A percentile compares a stretch with the other conserved stretches of the same genome.
Evolutionary conservation across 2,888 invertebrate species (phyloP).

Genomic region (Luperina nickerlii): DNA sequence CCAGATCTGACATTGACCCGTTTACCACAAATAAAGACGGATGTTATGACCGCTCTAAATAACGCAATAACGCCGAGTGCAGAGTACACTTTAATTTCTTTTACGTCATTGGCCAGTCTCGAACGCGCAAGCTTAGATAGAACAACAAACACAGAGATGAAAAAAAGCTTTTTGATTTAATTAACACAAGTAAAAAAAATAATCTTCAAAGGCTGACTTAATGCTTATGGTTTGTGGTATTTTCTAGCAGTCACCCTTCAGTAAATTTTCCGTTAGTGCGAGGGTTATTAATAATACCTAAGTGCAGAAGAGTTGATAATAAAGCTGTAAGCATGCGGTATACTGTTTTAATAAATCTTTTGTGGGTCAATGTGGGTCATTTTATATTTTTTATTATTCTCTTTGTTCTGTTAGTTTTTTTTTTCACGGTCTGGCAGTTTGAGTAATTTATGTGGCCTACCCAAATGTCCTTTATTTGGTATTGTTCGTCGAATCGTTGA

Average conservation of each 20-base stretch:
- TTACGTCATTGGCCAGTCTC: constrained; percentile 43
- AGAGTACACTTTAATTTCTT: constrained; percentile 44
- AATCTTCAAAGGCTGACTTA: background rate
- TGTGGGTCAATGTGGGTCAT: no score
- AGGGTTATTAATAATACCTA: background rate
- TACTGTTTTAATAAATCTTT: background rate
- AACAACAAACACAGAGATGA: constrained; percentile 2
- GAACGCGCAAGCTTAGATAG: background rate
- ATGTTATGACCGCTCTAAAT: constrained; percentile 58
- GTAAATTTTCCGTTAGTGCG: background rate
- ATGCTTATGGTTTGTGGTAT: background rate
- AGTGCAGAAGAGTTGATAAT: background rate
- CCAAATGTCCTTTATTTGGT: no score
- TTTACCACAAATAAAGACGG: constrained; percentile 61
- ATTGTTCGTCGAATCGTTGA: no score
- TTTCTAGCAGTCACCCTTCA: background rate
- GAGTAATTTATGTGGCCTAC: no score
- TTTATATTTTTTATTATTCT: no score
- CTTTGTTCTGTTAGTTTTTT: no score
- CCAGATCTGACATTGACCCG: constrained; percentile 69
- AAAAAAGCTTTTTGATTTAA: background rate
- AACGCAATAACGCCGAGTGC: constrained; percentile 49
- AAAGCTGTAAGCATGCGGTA: background rate
- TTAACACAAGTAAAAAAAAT: background rate
- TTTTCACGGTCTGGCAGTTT: no score